phyloP scores from a whole-genome alignment of 2,113 vertebrate genomes.

The Ifrita kowaldi region DNA sequence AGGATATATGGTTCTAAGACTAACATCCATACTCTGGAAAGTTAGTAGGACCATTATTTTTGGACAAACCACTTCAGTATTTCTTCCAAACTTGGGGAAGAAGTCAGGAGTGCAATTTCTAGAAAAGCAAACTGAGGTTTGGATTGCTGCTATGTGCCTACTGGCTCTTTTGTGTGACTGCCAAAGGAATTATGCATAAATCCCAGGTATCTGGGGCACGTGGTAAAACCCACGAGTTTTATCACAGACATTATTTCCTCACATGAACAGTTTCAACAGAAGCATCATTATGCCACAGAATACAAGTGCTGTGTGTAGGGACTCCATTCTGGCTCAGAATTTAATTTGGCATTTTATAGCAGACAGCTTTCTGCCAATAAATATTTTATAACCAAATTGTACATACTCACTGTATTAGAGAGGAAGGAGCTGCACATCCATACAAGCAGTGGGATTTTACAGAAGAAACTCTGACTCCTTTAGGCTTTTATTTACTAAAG shows the following conservation, averaged over 20 bases:
- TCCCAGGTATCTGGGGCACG: not conserved
- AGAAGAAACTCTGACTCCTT: not conserved
- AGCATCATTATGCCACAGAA: conserved; percentile 4
- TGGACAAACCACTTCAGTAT: not conserved
- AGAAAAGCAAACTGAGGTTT: conserved; percentile 45
- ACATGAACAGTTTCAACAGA: not conserved
- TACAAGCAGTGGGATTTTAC: not conserved
- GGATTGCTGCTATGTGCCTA: not conserved
- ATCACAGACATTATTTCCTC: conserved; percentile 2
- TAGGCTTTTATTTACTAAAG: not conserved
- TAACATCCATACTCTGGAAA: not conserved
- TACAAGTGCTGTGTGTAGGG: not conserved
- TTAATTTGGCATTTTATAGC: not conserved
- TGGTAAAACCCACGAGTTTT: not conserved
- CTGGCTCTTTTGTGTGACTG: not conserved
- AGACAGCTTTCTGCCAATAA: not conserved
- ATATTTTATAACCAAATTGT: not conserved
- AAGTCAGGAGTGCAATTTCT: not conserved
- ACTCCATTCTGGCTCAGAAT: not conserved
- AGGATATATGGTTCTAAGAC: not conserved
- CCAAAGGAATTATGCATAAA: conserved; percentile 18
- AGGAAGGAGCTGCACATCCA: not conserved
- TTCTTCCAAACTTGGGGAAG: not conserved
- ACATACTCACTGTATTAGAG: not conserved
- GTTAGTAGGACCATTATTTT: not conserved